Conservation (phyloP, 1,140 invertebrate species). For the Panagrolaimus sp. region DNA sequence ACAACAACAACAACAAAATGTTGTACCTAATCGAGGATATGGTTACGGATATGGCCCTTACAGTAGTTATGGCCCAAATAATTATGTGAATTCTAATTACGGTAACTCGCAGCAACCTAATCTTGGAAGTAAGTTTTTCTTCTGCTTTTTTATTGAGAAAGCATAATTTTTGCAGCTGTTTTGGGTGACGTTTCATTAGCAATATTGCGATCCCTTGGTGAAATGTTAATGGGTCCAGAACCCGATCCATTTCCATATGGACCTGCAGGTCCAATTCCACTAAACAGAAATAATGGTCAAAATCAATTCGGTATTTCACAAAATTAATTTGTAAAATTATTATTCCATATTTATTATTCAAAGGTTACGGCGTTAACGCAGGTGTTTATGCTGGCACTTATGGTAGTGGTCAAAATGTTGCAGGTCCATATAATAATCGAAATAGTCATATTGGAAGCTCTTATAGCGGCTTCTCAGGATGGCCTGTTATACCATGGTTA, state of each 20-base stretch:
- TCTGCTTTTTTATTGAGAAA: not conserved
- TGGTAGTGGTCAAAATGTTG: not conserved
- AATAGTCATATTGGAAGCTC: not conserved
- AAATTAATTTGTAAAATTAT: not conserved
- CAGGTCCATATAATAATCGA: not conserved
- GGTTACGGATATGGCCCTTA: not conserved
- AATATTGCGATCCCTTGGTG: not conserved
- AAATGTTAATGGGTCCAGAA: slow-evolving; percentile 4
- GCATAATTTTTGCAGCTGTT: not conserved
- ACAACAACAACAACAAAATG: not conserved
- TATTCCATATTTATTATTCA: not conserved
- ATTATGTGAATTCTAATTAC: slow-evolving; percentile 1
- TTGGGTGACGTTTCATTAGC: slow-evolving; percentile 2
- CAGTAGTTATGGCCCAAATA: not conserved
- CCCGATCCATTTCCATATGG: slow-evolving; percentile 3
- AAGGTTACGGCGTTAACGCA: slow-evolving; percentile 9
- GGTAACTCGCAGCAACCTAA: not conserved
- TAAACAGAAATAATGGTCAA: not conserved
- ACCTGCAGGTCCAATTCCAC: not conserved
- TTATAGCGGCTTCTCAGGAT: not conserved
- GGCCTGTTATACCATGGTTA: slow-evolving; percentile 1
- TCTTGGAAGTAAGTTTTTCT: not conserved
- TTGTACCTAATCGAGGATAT: too few species aligned
- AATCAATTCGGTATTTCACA: not conserved
- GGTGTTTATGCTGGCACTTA: slow-evolving; percentile 6